Base-by-base conservation (phyloP, 2,888 invertebrate species). In the Conistra vaccinii region DNA sequence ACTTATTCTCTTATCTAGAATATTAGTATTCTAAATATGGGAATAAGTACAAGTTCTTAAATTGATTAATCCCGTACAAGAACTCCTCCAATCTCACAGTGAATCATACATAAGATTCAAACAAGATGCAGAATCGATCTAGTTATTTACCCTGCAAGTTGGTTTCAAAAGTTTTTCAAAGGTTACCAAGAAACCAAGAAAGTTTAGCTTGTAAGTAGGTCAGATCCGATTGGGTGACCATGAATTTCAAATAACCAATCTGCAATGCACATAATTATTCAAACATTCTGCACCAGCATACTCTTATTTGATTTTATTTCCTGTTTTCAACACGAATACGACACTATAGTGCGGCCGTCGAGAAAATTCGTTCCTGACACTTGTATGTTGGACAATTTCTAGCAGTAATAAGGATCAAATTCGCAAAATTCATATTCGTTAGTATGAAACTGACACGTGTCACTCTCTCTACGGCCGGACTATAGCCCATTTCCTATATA, bases 141-240 rank as follows among this genome's bases (percentile, higher is more conserved):
- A 26, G 58, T 35, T 32, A 32, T 51, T 42, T 63, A 63, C 63
- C 29, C n/a, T 53, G 23, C 23, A 60, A 70, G 53, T 66, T 74
- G 66, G n/a, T 32, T 67, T 51, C 12, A 23, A 42, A 58, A 51
- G 29, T 51, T 48, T 48, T 48, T 29, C 17, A 20, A 42, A 39
- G 57, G 23, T 29, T 62, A 76, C 61, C n/a, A 62, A 51, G 63
- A 42, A 45, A 76, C 61, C n/a, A 62, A 51, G 63, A 42, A 45
- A 53, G n/a, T 26, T 53, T 4, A 26, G 35, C 17, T 61, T 66
- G 45, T 62, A 65, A 60, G 60, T 60, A 65, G 63, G 60, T 60
- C 77, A 63, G 60, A 35, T 77, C 39, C 55, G 7, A 53, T 57
- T 65, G 48, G 20, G 3, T 42, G 65, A 23, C 53, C 65, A 55